phyloP scores from a whole-genome alignment of 2,797 vertebrate species.

The Amazona ochrocephala region DNA sequence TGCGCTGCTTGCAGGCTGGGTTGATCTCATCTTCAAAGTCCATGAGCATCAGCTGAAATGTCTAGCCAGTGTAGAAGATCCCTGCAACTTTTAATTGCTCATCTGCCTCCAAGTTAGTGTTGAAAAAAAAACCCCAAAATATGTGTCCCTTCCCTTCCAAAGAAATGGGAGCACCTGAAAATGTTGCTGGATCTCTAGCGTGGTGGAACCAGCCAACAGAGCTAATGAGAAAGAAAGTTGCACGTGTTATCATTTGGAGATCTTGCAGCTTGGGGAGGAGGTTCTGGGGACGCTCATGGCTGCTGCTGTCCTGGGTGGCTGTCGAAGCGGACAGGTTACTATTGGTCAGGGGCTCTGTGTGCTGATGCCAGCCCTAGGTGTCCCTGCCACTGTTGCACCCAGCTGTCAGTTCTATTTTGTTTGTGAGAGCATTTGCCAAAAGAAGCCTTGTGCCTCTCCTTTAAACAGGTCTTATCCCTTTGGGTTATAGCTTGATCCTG shows the following conservation, averaged over 20 bases:
- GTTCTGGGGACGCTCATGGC: neutral
- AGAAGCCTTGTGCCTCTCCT: neutral
- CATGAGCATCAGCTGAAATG: neutral
- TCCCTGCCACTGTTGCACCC: neutral
- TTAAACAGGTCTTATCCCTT: neutral
- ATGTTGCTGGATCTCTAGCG: neutral
- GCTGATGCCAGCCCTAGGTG: fast-evolving
- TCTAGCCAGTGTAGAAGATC: neutral
- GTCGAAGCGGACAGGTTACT: neutral
- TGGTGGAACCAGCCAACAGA: neutral
- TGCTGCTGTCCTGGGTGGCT: neutral
- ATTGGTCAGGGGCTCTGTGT: fast-evolving
- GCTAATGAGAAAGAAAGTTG: fast-evolving
- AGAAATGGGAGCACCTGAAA: neutral
- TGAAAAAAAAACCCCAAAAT: fast-evolving
- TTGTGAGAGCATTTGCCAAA: neutral
- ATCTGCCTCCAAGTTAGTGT: neutral
- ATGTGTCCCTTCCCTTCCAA: neutral
- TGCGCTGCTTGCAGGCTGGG: neutral
- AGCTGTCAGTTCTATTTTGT: neutral
- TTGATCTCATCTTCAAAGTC: neutral
- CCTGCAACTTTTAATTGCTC: neutral
- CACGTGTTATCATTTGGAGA: neutral
- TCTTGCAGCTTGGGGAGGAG: neutral
- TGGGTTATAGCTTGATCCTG: neutral